Evolutionary conservation across 2,888 invertebrate genomes (phyloP).

Genomic region (Onthophagus sagittarius): DNA sequence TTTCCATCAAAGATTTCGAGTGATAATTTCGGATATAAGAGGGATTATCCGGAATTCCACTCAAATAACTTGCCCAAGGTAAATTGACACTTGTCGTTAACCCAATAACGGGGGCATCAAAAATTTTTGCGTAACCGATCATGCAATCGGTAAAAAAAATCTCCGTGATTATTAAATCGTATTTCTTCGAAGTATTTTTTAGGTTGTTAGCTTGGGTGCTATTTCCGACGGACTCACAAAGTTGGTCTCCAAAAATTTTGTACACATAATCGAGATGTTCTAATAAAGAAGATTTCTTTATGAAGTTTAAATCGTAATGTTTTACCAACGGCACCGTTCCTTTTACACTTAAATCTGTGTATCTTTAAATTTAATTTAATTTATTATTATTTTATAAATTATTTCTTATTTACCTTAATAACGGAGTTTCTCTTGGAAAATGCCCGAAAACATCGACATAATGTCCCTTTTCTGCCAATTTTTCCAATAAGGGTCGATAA

Average conservation of each 20-base stretch:
- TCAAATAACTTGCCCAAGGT: conserved; percentile 55
- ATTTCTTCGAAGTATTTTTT: conserved; percentile 45
- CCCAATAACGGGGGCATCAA: conserved; percentile 55
- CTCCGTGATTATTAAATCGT: conserved; percentile 59
- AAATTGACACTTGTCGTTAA: conserved; percentile 54
- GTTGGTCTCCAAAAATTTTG: conserved; percentile 15
- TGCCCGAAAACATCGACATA: conserved; percentile 54
- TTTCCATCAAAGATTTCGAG: conserved; percentile 49
- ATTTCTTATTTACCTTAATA: conserved; percentile 9
- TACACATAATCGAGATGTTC: conserved; percentile 17
- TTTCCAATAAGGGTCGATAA: conserved; percentile 51
- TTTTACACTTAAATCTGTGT: conserved; percentile 26
- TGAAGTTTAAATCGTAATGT: conserved; percentile 22
- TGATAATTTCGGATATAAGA: conserved; percentile 56
- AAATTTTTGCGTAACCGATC: conserved; percentile 54
- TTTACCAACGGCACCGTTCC: conserved; percentile 23
- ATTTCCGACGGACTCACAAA: conserved; percentile 36
- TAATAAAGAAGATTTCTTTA: background rate
- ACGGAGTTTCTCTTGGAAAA: conserved; percentile 47
- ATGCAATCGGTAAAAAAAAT: conserved; percentile 59
- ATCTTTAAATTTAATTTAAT: conserved; percentile 21
- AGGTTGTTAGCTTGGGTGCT: conserved; percentile 32
- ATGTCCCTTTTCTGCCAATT: conserved; percentile 52
- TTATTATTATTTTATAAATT: background rate
- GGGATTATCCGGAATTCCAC: conserved; percentile 56